Evolutionary conservation across 2,113 vertebrate species (phyloP).

Genomic region (Cnemophilus loriae): DNA sequence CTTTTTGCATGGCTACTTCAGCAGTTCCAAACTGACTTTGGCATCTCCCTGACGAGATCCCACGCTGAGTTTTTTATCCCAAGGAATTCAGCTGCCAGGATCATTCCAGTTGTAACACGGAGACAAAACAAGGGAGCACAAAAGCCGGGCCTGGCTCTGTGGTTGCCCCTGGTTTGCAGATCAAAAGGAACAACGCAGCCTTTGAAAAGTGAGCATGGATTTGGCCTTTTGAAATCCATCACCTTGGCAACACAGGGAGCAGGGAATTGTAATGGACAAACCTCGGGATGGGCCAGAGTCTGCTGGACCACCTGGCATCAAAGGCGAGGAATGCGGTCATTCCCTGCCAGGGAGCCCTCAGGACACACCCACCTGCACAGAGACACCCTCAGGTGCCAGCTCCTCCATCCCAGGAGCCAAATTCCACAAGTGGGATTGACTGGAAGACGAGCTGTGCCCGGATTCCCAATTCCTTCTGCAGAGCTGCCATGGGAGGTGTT

Average conservation of each 20-base stretch:
- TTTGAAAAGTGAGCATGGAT: background rate
- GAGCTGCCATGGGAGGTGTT: fast-evolving
- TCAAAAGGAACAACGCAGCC: slow-evolving; percentile 22
- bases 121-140: background rate
- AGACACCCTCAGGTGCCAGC: fast-evolving
- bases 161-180: background rate
- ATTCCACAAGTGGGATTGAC: background rate
- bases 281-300: fast-evolving
- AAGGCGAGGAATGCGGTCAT: background rate
- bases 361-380: fast-evolving
- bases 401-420: background rate
- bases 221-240: slow-evolving; percentile 26
- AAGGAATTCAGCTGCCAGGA: background rate
- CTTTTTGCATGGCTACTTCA: no score
- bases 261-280: background rate
- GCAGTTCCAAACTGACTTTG: no score
- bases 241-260: background rate
- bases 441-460: fast-evolving
- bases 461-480: background rate
- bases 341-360: background rate
- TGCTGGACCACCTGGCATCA: fast-evolving
- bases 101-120: background rate
- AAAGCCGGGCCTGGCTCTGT: background rate
- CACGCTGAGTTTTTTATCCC: background rate
- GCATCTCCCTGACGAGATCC: background rate